Percentiles rank a stretch among this genome's conserved stretches.
Conservation (phyloP, 1,140 invertebrate species). For the Drosophila funebris region DNA sequence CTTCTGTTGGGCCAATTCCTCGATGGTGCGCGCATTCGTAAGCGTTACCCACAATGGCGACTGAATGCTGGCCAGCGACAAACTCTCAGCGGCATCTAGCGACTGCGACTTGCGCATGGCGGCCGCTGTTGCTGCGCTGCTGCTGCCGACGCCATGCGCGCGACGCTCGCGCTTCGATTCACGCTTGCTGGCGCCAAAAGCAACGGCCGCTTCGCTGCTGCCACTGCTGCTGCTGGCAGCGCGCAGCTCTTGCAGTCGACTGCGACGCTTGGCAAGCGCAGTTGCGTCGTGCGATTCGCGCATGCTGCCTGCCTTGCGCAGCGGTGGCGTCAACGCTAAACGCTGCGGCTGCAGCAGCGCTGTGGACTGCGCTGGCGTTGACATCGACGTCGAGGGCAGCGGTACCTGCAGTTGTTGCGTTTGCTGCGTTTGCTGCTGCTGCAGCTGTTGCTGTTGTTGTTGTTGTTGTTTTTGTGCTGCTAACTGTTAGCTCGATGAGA, state of each 20-base stretch:
- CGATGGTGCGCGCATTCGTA: constrained; percentile 86
- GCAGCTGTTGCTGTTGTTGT: constrained; percentile 26
- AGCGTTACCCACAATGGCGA: constrained; percentile 88
- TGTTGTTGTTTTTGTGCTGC: constrained; percentile 47
- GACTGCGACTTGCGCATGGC: constrained; percentile 74
- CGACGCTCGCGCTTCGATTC: constrained; percentile 58
- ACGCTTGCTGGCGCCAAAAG: constrained; percentile 52
- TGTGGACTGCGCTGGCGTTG: constrained; percentile 1
- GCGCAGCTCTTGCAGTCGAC: constrained; percentile 63
- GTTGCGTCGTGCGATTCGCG: constrained; percentile 47
- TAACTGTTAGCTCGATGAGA: constrained; percentile 83
- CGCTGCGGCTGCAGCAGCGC: constrained; percentile 43
- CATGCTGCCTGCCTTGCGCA: constrained; percentile 61
- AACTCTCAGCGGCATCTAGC: constrained; percentile 66
- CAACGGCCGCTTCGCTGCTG: constrained; percentile 44
- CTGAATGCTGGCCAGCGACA: constrained; percentile 79
- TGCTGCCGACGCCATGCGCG: background rate
- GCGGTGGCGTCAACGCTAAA: constrained; percentile 45
- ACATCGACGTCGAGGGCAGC: constrained; percentile 3
- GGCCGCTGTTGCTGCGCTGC: background rate
- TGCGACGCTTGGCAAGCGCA: constrained; percentile 64
- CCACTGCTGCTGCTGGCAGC: constrained; percentile 49
- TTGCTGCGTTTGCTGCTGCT: constrained; percentile 7
- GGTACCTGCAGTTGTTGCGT: background rate
- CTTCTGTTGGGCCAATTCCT: constrained; percentile 74